Evolutionary conservation across 2,113 vertebrate species (phyloP).

Genomic region (Casuarius casuarius): DNA sequence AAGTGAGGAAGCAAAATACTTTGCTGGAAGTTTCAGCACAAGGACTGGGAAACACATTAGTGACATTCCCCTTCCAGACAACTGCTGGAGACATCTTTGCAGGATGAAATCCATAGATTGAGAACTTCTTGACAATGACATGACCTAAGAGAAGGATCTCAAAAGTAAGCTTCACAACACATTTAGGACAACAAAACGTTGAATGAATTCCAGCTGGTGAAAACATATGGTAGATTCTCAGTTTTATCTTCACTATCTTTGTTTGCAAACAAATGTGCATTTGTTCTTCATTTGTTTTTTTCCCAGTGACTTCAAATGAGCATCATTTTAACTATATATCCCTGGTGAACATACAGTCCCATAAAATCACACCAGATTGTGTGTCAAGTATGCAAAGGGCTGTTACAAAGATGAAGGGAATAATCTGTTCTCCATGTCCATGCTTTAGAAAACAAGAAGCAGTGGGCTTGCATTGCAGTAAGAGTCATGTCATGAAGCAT

Average conservation of each 20-base stretch:
- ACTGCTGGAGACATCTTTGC: background rate
- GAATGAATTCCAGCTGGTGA: constrained; percentile 75
- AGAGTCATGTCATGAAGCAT: background rate
- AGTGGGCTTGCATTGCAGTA: background rate
- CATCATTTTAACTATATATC: constrained; percentile 40
- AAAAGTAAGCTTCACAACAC: background rate
- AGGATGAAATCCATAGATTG: background rate
- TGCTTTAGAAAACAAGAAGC: background rate
- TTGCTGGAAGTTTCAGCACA: background rate
- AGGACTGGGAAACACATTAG: constrained; percentile 43
- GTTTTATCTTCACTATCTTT: constrained; percentile 76
- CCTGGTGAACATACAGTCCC: constrained; percentile 18
- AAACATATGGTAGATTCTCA: constrained; percentile 70
- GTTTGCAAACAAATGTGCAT: constrained; percentile 77
- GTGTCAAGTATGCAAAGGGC: background rate
- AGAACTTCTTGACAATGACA: background rate
- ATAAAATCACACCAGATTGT: constrained; percentile 31
- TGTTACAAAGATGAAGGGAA: background rate
- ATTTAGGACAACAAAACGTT: constrained; percentile 56
- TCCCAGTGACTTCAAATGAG: constrained; percentile 49
- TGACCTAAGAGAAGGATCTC: constrained; percentile 4
- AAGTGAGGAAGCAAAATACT: constrained; percentile 14
- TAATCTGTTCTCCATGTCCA: background rate
- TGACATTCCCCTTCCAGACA: background rate
- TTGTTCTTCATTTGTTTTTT: constrained; percentile 74